A percentile compares a stretch with the other conserved stretches of the same genome.
Evolutionary conservation across 2,797 vertebrate species (phyloP).

Genomic region (Paramormyrops hopkinsi): DNA sequence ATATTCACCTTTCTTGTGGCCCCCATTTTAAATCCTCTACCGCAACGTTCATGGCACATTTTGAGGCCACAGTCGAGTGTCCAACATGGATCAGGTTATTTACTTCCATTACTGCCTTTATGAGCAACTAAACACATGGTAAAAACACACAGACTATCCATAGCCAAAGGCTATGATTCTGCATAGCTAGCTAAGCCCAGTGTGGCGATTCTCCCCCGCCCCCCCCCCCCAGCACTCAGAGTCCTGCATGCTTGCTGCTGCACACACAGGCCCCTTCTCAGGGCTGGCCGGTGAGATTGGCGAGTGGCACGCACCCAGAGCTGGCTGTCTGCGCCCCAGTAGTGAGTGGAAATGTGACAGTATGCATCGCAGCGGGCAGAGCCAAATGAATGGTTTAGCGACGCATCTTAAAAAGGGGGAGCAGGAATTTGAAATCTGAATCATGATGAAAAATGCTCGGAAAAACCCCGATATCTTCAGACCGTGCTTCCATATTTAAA

Average conservation of each 20-base stretch:
- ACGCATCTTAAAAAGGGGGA: not conserved
- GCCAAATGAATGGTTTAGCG: not conserved
- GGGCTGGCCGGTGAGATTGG: not conserved
- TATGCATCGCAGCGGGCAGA: not conserved
- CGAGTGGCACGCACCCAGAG: not conserved
- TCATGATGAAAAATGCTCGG: not conserved
- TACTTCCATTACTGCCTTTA: not conserved
- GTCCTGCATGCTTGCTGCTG: not conserved
- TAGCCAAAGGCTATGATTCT: not conserved
- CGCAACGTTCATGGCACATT: not conserved
- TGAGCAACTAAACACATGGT: not conserved
- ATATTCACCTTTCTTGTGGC: slow-evolving; percentile 21
- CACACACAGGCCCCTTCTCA: not conserved
- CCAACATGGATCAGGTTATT: not conserved
- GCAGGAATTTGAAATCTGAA: not conserved
- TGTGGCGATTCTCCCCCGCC: not conserved
- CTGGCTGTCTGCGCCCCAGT: not conserved
- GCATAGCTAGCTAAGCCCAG: not conserved
- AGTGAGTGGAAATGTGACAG: not conserved
- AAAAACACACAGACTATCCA: not conserved
- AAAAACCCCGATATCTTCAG: not conserved
- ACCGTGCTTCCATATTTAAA: not conserved
- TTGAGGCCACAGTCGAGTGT: not conserved
- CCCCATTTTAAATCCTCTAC: slow-evolving; percentile 14
- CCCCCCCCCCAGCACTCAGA: not conserved